phyloP scores from a whole-genome alignment of 2,888 invertebrate genomes.

The Drosophila parthenogenetica region DNA sequence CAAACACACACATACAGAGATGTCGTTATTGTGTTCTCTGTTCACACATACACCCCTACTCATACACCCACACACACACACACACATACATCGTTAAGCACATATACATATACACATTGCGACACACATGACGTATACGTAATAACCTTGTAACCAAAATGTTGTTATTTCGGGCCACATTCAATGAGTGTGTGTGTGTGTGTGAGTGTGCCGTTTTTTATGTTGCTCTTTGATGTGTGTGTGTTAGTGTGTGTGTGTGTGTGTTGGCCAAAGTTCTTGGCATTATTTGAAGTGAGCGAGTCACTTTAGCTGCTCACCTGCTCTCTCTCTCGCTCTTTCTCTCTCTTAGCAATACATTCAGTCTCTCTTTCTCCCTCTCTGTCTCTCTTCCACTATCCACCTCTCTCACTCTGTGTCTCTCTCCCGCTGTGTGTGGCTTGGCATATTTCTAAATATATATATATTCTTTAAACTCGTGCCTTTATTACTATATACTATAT shows the following conservation, averaged over 20 bases:
- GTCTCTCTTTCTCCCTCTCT: conserved; percentile 9
- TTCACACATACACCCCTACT: conserved; percentile 23
- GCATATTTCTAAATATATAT: conserved; percentile 74
- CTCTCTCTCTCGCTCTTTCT: conserved; percentile 38
- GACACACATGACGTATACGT: conserved; percentile 75
- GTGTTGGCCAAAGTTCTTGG: conserved; percentile 65
- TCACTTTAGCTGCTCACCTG: conserved; percentile 63
- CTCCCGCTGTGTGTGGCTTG: conserved; percentile 50
- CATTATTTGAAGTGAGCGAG: conserved; percentile 73
- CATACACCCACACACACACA: conserved; percentile 32
- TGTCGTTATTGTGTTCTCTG: conserved; percentile 63
- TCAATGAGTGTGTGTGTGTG: conserved; percentile 33
- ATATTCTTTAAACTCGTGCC: conserved; percentile 47
- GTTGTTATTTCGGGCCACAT: conserved; percentile 78
- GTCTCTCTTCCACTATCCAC: conserved; percentile 7
- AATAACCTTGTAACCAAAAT: conserved; percentile 81
- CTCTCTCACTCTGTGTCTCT: conserved; percentile 12
- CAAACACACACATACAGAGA: conserved; percentile 33
- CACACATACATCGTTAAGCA: conserved; percentile 36
- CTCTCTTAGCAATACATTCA: conserved; percentile 1
- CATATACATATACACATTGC: conserved; percentile 35
- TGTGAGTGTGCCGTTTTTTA: conserved; percentile 30
- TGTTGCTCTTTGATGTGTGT: conserved; percentile 32
- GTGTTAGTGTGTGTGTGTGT: conserved; percentile 26
- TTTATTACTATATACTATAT: conserved; percentile 27